Conservation (phyloP, 2,888 invertebrate species). For the Harmothoe impar region DNA sequence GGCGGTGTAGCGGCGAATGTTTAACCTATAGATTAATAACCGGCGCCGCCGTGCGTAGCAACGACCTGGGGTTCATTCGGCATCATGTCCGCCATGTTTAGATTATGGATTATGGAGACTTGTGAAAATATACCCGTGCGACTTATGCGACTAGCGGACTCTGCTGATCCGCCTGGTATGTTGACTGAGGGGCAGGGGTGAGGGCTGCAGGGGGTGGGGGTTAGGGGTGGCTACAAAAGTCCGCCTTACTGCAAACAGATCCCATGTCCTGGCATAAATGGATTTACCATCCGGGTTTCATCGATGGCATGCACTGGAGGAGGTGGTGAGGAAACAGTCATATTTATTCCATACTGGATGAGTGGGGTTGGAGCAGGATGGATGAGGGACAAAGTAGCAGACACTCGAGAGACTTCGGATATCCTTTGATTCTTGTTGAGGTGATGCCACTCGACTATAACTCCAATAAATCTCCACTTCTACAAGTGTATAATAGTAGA, state of each 20-base stretch:
- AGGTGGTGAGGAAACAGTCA: constrained; percentile 8
- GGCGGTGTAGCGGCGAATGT: constrained; percentile 30
- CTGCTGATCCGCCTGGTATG: constrained; percentile 6
- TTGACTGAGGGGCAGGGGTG: neutral
- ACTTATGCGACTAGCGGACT: neutral
- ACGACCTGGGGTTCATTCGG: constrained; percentile 32
- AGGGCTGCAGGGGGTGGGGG: neutral
- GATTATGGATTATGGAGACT: constrained; percentile 58
- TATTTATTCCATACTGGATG: constrained; percentile 38
- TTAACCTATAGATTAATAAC: constrained; percentile 62
- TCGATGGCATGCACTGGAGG: neutral
- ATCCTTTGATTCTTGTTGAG: too few relatives aligned
- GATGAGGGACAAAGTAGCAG: neutral
- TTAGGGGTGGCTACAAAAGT: neutral
- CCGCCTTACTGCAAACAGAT: constrained; percentile 27
- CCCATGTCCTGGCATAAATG: constrained; percentile 59
- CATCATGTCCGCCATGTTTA: constrained; percentile 45
- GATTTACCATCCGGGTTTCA: constrained; percentile 55
- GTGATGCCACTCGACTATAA: too few relatives aligned
- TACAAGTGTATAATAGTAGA: too few relatives aligned
- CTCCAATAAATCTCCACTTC: too few relatives aligned
- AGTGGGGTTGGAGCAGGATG: neutral
- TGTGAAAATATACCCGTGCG: constrained; percentile 52
- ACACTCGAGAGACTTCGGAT: too few relatives aligned
- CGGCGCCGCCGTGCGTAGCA: constrained; percentile 13